Percentiles rank a stretch among this genome's conserved stretches.
Conservation (phyloP, 2,113 vertebrate species). For the Tauraco erythrolophus region DNA sequence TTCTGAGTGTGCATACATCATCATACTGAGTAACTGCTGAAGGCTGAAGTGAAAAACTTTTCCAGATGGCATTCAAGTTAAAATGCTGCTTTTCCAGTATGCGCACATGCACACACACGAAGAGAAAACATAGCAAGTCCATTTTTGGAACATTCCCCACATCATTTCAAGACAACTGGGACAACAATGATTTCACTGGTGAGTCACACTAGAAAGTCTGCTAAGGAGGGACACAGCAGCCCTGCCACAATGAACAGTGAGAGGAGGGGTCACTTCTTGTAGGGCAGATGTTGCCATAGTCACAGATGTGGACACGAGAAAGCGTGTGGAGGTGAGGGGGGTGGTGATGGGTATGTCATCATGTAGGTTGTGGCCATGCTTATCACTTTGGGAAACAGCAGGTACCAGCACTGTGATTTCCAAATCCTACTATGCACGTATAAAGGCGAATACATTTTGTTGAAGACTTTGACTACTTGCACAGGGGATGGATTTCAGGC, state of each 20-base stretch:
- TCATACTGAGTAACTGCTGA: not conserved
- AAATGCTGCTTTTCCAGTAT: not conserved
- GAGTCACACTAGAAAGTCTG: not conserved
- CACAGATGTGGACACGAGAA: not conserved
- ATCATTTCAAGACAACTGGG: not conserved
- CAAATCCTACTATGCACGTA: not conserved
- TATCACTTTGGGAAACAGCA: not conserved
- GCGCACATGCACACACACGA: no score
- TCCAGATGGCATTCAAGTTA: not conserved
- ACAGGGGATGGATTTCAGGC: not conserved
- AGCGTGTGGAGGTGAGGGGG: not conserved
- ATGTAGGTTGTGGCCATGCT: accelerated
- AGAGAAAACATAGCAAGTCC: not conserved
- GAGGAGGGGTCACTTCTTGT: not conserved
- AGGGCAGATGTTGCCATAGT: not conserved
- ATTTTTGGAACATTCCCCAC: not conserved
- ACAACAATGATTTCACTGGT: not conserved
- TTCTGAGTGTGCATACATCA: not conserved
- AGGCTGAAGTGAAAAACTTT: not conserved
- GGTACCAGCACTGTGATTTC: not conserved
- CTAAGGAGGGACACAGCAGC: not conserved
- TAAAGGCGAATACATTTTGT: not conserved
- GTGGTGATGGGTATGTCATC: not conserved
- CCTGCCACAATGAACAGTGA: not conserved
- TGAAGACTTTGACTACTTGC: not conserved